Evolutionary conservation across 2,797 vertebrate species (phyloP).

Genomic region (Anableps anableps): DNA sequence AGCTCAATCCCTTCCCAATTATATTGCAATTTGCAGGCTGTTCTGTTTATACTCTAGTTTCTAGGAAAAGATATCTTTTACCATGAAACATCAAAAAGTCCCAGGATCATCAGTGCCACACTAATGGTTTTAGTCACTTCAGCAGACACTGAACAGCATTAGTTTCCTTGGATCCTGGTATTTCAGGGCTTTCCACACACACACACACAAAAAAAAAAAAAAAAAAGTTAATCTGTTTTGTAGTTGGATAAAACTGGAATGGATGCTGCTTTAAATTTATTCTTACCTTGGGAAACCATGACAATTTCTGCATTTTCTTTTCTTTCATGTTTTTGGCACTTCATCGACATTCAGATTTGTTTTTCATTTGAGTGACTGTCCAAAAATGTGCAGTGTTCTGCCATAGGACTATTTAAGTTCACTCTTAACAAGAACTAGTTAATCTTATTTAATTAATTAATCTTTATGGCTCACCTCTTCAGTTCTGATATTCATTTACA

Average conservation of each 20-base stretch:
- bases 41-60: background rate
- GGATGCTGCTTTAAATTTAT: background rate
- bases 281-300: background rate
- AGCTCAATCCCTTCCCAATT: background rate
- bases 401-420: background rate
- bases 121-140: background rate
- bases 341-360: no score
- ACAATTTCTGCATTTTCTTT: background rate
- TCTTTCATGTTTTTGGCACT: background rate
- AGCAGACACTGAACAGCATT: background rate
- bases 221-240: no score
- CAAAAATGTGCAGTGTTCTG: background rate
- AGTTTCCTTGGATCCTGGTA: background rate
- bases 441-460: background rate
- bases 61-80: background rate
- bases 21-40: background rate
- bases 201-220: no score
- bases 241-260: background rate
- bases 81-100: background rate
- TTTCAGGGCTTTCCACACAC: background rate
- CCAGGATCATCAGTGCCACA: background rate
- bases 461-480: background rate
- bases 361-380: background rate
- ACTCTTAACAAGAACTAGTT: background rate
- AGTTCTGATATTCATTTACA: background rate